phyloP scores from a whole-genome alignment of 2,113 vertebrate species.

The Xenotilapia leptura region DNA sequence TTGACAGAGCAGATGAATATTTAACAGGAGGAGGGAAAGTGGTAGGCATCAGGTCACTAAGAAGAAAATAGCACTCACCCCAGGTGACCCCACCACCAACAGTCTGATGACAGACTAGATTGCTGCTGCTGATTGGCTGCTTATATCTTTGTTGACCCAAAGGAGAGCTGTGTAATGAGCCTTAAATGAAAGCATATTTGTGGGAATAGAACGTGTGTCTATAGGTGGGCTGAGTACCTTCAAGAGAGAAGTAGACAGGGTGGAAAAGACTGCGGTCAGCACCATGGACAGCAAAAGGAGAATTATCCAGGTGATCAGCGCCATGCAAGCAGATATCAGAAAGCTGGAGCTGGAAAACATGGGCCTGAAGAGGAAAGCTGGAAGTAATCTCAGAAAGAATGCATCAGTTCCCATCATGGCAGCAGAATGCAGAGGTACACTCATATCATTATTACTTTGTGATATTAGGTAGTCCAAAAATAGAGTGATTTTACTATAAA shows the following conservation, averaged over 20 bases:
- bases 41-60: conserved; percentile 31
- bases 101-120: neutral
- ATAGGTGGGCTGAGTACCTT: neutral
- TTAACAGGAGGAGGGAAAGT: conserved; percentile 51
- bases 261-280: neutral
- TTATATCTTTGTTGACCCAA: neutral
- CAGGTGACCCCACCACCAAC: conserved; percentile 17
- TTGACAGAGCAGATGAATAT: conserved; percentile 59
- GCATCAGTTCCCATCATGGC: neutral
- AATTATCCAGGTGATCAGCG: conserved; percentile 67
- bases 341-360: conserved; percentile 77
- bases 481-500: neutral
- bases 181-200: neutral
- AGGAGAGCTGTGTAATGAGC: neutral
- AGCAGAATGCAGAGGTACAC: conserved; percentile 68
- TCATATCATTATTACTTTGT: neutral
- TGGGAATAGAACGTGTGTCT: neutral
- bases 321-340: conserved; percentile 73
- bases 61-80: conserved; percentile 21
- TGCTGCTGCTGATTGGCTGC: neutral
- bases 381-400: conserved; percentile 11
- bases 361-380: conserved; percentile 62
- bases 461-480: neutral
- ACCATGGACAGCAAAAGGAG: conserved; percentile 66
- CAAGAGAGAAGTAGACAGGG: neutral